A percentile compares a stretch with the other conserved stretches of the same genome.
phyloP scores from a whole-genome alignment of 1,140 invertebrate species.

The Gyrodactylus bullatarudis region DNA sequence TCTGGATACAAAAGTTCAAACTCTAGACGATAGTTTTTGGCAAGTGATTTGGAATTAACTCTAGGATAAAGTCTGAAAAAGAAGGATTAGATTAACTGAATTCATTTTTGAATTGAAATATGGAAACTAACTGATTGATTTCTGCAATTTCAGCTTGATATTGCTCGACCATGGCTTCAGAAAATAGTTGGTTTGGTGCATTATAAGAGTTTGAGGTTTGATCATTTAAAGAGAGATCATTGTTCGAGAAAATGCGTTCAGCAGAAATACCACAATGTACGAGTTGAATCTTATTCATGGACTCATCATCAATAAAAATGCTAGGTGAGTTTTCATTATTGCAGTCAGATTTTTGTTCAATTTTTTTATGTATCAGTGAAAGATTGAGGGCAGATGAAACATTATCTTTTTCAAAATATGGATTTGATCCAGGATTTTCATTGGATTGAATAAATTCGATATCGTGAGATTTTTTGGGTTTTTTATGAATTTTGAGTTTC shows the following conservation, averaged over 20 bases:
- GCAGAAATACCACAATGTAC: neutral
- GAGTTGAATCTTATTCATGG: neutral
- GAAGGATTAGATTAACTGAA: too few species aligned
- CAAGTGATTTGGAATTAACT: neutral
- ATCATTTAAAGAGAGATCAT: too few species aligned
- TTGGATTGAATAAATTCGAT: too few species aligned
- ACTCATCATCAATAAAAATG: neutral
- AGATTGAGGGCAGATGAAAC: too few species aligned
- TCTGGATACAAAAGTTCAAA: neutral
- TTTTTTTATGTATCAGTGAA: too few species aligned
- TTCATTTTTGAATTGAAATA: too few species aligned
- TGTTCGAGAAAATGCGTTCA: neutral
- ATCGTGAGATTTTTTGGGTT: too few species aligned
- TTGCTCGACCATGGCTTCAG: neutral
- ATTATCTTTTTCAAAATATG: too few species aligned
- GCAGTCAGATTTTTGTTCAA: neutral
- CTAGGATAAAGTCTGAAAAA: neutral
- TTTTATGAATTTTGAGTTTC: too few species aligned
- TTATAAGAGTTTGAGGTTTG: neutral
- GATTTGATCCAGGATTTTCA: too few species aligned
- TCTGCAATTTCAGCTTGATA: neutral
- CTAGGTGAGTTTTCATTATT: neutral
- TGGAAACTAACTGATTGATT: neutral
- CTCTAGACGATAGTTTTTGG: neutral
- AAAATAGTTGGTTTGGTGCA: neutral